Evolutionary conservation across 2,113 vertebrate species (phyloP), one percentile per base, ranked within the genome.

Genomic region (Istiophorus platypterus): DNA sequence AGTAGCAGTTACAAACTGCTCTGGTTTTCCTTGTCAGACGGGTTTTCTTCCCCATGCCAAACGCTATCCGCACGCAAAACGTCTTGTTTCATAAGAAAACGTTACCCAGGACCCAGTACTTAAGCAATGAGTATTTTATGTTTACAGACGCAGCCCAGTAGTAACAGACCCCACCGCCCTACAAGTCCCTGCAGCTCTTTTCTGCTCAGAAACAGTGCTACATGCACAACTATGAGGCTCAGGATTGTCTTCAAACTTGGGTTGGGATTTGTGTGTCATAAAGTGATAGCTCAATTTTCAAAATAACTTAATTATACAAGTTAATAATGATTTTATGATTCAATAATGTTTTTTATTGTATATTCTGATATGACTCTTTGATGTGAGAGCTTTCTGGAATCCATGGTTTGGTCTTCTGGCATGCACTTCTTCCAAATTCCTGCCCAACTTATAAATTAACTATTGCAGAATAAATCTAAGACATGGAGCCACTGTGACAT

Each of bases 21-120:
- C 92, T 85, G 86, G 94, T 92, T 94, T 90, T 92, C 91, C 94
- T 92, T 12, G 94, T 94, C 76, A 56, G 81, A 93, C 94, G 6
- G 82, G 94, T 95, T 95, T 95, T 66, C 41, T 84, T 83, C 84
- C 73, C 82, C 61, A 82, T 75, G 79, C 80, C 56, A 73, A 79
- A 84, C 66, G 54, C 57, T 62, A 37, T 73, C 71, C 52, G 68
- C 76, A 74, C 34, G 64, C 52, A 84, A 74, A 88, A 86, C 71
- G 72, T 82, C 37, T 78, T 73, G 59, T 89, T 81, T 84, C 51
- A 63, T 70, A 75, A 85, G 61, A 79, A 88, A 81, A 71, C 14
- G 4, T 72, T 66, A 51, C 20, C 14, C 51, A 14, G 42, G 79
- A 88, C 85, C 42, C 56, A 56, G 20, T 27, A 69, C 54, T 72